phyloP scores from a whole-genome alignment of 2,113 vertebrate species.

The Seriola aureovittata region DNA sequence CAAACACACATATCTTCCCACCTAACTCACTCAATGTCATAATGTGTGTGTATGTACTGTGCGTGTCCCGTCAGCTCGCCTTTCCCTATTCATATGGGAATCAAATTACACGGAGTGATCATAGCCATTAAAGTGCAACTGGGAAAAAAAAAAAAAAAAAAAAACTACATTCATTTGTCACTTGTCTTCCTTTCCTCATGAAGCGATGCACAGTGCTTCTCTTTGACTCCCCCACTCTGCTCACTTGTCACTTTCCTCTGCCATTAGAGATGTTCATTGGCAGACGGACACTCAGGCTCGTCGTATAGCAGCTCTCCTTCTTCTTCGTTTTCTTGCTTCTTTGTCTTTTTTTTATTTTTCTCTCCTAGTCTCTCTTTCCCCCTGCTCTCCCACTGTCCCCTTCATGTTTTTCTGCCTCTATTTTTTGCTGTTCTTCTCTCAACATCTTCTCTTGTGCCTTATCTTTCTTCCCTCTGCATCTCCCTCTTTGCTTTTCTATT shows the following conservation, averaged over 20 bases:
- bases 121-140: slow-evolving; percentile 58
- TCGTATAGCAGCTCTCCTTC: slow-evolving; percentile 27
- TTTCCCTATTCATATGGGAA: slow-evolving; percentile 40
- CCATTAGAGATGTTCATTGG: slow-evolving; percentile 50
- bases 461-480: slow-evolving; percentile 7
- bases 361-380: neutral
- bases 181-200: slow-evolving; percentile 31
- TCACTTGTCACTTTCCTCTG: slow-evolving; percentile 49
- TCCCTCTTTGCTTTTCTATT: slow-evolving; percentile 12
- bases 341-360: neutral
- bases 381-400: neutral
- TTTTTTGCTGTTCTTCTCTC: neutral
- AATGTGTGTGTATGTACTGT: slow-evolving; percentile 19
- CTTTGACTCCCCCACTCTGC: slow-evolving; percentile 21
- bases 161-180: slow-evolving; percentile 55
- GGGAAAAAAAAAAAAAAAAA: slow-evolving; percentile 23
- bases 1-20: slow-evolving; percentile 25
- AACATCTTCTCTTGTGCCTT: neutral
- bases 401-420: slow-evolving; percentile 19
- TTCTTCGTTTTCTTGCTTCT: slow-evolving; percentile 19
- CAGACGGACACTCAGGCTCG: slow-evolving; percentile 45
- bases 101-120: slow-evolving; percentile 41
- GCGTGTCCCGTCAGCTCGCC: slow-evolving; percentile 25
- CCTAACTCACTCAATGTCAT: slow-evolving; percentile 22
- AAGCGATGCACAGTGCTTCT: neutral